Evolutionary conservation across 2,797 vertebrate species (phyloP).

Genomic region (Muraenolepis orangiensis): DNA sequence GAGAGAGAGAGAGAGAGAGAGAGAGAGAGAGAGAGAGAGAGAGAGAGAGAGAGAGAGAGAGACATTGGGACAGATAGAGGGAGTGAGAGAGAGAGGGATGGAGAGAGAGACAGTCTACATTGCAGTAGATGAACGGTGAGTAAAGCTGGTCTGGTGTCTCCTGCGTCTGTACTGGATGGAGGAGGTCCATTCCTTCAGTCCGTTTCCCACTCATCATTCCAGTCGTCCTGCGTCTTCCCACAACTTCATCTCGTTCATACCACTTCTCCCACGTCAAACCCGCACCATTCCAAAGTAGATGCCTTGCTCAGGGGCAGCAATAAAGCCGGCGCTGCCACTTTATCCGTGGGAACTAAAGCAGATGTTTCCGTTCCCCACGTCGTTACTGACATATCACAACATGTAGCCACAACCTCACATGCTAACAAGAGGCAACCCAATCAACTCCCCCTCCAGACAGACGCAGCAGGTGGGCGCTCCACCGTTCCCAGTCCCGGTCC

Average conservation of each 20-base stretch:
- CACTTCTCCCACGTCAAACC: background rate
- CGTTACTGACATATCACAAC: background rate
- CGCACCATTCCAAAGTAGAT: background rate
- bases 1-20: too few relatives aligned
- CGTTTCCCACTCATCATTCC: background rate
- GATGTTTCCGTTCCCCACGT: background rate
- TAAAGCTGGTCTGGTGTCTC: background rate
- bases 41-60: too few relatives aligned
- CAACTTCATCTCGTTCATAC: background rate
- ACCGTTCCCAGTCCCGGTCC: background rate
- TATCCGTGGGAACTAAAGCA: background rate
- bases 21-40: too few relatives aligned
- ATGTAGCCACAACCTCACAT: background rate
- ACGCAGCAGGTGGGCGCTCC: background rate
- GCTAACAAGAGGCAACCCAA: background rate
- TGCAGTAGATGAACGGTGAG: background rate
- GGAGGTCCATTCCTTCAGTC: background rate
- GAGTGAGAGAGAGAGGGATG: too few relatives aligned
- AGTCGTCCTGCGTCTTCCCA: background rate
- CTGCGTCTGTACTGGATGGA: too few relatives aligned
- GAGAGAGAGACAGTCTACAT: background rate
- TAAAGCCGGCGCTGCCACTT: background rate
- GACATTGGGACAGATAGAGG: too few relatives aligned
- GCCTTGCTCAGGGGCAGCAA: conserved; percentile 1
- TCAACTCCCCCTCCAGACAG: background rate